phyloP scores from a whole-genome alignment of 2,797 vertebrate species.

The Sternarchorhynchus goeldii region DNA sequence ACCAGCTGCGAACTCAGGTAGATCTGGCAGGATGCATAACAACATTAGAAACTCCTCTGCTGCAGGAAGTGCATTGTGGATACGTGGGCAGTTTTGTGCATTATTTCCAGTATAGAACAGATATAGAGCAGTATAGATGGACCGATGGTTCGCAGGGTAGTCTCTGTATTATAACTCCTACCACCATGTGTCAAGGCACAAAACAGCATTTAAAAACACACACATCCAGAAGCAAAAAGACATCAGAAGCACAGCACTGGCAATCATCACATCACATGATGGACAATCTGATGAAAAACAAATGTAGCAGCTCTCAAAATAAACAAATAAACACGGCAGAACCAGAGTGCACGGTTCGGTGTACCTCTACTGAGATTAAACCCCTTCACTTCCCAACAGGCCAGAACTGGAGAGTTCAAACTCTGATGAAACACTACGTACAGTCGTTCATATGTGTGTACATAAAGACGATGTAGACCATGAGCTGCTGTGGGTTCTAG shows the following conservation, averaged over 20 bases:
- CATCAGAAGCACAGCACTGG: not conserved
- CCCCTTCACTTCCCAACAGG: constrained; percentile 22
- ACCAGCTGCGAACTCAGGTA: too few species aligned
- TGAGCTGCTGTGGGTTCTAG: constrained; percentile 35
- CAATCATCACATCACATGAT: not conserved
- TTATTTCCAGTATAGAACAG: too few species aligned
- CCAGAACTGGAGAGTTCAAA: constrained; percentile 21
- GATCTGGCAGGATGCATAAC: too few species aligned
- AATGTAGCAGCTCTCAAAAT: not conserved
- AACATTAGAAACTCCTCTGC: too few species aligned
- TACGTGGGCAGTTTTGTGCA: too few species aligned
- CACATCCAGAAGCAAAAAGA: not conserved
- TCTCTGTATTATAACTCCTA: too few species aligned
- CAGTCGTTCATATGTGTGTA: constrained; percentile 45
- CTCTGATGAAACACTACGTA: constrained; percentile 32
- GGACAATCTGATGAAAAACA: not conserved
- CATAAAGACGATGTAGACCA: constrained; percentile 47
- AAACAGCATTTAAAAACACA: too few species aligned
- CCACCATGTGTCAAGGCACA: too few species aligned
- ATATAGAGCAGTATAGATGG: too few species aligned
- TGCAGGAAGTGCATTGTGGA: too few species aligned
- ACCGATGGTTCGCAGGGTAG: too few species aligned
- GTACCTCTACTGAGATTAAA: not conserved
- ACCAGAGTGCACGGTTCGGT: not conserved
- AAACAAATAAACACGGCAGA: not conserved